Percentiles rank a stretch among this genome's conserved stretches.
Conservation (phyloP, 2,888 invertebrate genomes). For the Lymantria dispar region DNA sequence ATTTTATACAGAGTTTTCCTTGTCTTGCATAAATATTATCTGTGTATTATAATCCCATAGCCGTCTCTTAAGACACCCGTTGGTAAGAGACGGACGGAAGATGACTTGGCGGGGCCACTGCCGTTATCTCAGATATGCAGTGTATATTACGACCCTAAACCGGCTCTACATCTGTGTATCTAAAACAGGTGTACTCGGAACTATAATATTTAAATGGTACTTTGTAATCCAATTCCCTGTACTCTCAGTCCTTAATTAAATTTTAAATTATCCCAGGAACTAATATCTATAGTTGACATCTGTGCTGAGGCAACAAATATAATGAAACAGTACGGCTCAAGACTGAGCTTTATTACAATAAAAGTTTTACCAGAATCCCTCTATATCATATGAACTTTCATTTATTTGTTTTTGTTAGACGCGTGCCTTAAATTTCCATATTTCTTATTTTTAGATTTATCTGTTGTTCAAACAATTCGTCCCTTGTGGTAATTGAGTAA, state of each 20-base stretch:
- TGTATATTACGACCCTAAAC: too few relatives aligned
- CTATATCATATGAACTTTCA: constrained; percentile 5
- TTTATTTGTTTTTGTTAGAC: background rate
- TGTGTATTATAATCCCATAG: too few relatives aligned
- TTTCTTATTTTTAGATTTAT: constrained; percentile 1
- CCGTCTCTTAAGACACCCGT: too few relatives aligned
- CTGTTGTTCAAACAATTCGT: background rate
- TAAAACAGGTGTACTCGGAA: background rate
- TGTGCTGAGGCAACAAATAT: constrained; percentile 34
- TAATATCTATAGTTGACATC: constrained; percentile 61
- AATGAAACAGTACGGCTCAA: constrained; percentile 23
- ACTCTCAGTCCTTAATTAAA: constrained; percentile 47
- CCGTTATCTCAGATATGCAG: too few relatives aligned
- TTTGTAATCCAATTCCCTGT: constrained; percentile 11
- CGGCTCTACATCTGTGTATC: background rate
- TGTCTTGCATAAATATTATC: too few relatives aligned
- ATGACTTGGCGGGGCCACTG: too few relatives aligned
- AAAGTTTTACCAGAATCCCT: constrained; percentile 24
- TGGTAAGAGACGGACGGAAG: too few relatives aligned
- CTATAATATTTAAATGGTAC: constrained; percentile 15
- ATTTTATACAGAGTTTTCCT: too few relatives aligned
- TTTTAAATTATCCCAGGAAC: constrained; percentile 49
- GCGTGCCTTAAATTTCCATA: background rate
- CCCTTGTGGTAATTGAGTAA: too few relatives aligned
- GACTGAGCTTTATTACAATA: constrained; percentile 30